Evolutionary conservation across 2,888 invertebrate genomes (phyloP), one percentile per base, ranked within the genome.

Genomic region (Paralinhomoeus sp.): DNA sequence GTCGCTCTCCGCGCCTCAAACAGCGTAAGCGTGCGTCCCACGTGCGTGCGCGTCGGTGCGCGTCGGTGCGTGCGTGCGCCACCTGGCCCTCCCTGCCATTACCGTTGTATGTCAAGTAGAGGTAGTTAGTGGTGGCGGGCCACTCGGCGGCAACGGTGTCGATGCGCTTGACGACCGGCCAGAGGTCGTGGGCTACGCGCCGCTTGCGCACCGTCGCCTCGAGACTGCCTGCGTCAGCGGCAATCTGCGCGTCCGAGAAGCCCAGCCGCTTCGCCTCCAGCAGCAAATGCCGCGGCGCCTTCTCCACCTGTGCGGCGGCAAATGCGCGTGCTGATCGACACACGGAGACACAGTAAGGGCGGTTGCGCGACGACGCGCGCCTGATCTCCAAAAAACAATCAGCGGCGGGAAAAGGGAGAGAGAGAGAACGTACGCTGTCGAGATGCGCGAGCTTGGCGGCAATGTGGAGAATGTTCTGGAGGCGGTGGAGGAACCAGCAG

Each of bases 71-170:
- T n/a, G n/a, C n/a, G n/a, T n/a, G n/a, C n/a, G n/a, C n/a, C n/a
- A n/a, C n/a, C n/a, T n/a, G n/a, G n/a, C n/a, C n/a, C n/a, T n/a
- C n/a, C n/a, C n/a, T n/a, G n/a, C n/a, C n/a, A n/a, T n/a, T n/a
- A n/a, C n/a, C 93, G 62, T 87, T 91, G 64, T 97, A 99, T 0
- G 97, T 97, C 24, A 91, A 63, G 60, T 93, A 99, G n/a, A 99
- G 71, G 62, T 99, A 99, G 65, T 99, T 99, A 1, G 97, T 99
- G 31, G 76, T 74, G 0, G 93, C 93, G 0, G 97, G 97, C 89
- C 91, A 99, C 66, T 99, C 97, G 0, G 91, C 97, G 35, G 97
- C 91, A 3, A 97, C 91, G 0, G 93, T 97, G 64, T 97, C 93
- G 51, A 99, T 93, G 70, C 89, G 85, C 65, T 93, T 93, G 1